Base-by-base conservation (phyloP, 2,888 invertebrate genomes). In the Acleris literana region DNA sequence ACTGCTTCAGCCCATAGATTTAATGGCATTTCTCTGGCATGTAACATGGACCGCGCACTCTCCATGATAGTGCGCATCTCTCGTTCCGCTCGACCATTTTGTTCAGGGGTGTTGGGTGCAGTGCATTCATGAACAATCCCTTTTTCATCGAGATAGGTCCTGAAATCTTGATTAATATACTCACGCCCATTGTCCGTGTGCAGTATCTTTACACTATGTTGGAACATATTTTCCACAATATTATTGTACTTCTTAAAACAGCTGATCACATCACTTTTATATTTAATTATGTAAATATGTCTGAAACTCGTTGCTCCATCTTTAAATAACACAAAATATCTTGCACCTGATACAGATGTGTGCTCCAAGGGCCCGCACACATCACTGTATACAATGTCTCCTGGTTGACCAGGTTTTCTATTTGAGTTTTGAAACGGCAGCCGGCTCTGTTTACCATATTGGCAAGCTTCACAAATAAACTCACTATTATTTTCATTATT, bases 1-100 rank as follows among this genome's bases (percentile, higher is more conserved):
- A 83, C 75, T 3, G 84, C 85, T 71, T 86, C 85, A 5, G 82
- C 83, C 85, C 83, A 86, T 7, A 82, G 17, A 29, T 71, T 13
- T 4, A 73, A 20, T 25, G 74, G 58, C 0, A 76, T 7, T 56
- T 74, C 58, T 9, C 64, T 39, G 0, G 72, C 73, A 72, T 77
- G 71, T 1, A 78, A 49, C 78, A 79, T 77, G 0, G 77, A 70
- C 1, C 73, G 63, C 7, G 77, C 74, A 66, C 69, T 74, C 29
- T 78, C 76, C 18, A 80, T 73, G 2, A 82, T 72, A 0, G 80
- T 80, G 0, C 82, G 52, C 1, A 72, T 74, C 44, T 82, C 81
- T 16, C 82, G 57, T 53, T 83, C 76, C 63, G 74, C 75, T 1
- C 76, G 56, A 0, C 79, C 79, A 69, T 80, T 80, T 63, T 79